These are phyloP conservation scores for Cryptus viduatorius DNA, from an alignment of 2,888 invertebrate species.

Conservation along the genomic window DNA sequence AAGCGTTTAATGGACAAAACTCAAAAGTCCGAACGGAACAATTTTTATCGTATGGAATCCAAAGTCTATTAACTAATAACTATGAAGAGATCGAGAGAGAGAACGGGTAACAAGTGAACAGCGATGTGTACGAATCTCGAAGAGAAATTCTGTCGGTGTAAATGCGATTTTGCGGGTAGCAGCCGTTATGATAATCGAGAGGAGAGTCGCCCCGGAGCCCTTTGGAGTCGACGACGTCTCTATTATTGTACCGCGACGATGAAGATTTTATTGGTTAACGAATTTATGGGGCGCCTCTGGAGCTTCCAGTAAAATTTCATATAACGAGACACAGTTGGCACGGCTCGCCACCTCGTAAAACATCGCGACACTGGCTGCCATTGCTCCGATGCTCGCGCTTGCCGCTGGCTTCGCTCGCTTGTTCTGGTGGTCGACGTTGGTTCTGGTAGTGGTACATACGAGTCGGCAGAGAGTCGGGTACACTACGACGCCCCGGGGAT, in stretches of 20 bases:
- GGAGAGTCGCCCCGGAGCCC: neutral
- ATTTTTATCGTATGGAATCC: constrained; percentile 1
- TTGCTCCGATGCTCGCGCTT: constrained; percentile 47
- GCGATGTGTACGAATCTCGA: neutral
- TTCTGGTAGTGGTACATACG: constrained; percentile 38
- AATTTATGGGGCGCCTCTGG: constrained; percentile 82
- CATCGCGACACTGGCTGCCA: constrained; percentile 74
- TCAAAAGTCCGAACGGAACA: constrained; percentile 1
- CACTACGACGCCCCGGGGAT: constrained; percentile 77
- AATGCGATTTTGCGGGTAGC: constrained; percentile 33
- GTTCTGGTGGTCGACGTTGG: constrained; percentile 24
- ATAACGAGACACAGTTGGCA: constrained; percentile 84
- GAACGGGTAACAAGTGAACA: neutral
- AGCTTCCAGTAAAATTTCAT: constrained; percentile 82
- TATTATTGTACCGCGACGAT: constrained; percentile 76
- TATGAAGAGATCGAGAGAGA: neutral
- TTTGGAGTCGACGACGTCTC: constrained; percentile 45
- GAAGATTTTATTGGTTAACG: constrained; percentile 83
- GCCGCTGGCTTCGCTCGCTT: constrained; percentile 26
- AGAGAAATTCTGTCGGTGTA: neutral
- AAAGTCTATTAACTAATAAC: constrained; percentile 1
- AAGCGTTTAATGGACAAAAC: too few species aligned
- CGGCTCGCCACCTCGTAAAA: constrained; percentile 82
- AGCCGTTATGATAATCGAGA: constrained; percentile 44
- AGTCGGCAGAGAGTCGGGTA: constrained; percentile 49